Conservation (phyloP, 2,888 invertebrate species). For the Dryomyza anilis region DNA sequence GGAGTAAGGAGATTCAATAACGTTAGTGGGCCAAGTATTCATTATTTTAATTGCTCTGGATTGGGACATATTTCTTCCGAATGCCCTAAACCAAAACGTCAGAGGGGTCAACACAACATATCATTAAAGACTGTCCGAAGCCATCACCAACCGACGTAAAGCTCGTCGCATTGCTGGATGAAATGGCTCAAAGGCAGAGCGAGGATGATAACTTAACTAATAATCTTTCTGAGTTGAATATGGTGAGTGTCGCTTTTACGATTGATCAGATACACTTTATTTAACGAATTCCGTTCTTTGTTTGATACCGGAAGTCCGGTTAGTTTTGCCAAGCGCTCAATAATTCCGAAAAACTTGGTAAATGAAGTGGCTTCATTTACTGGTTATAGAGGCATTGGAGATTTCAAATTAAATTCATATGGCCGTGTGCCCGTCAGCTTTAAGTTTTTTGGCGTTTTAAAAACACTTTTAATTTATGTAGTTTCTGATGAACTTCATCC, state of each 20-base stretch:
- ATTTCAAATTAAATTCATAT: background rate
- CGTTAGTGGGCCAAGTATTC: too few relatives aligned
- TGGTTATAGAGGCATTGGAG: too few relatives aligned
- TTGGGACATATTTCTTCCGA: constrained; percentile 13
- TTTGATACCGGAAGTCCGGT: constrained; percentile 21
- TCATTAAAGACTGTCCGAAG: constrained; percentile 18
- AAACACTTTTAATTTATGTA: background rate
- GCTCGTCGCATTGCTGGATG: background rate
- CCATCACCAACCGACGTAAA: background rate
- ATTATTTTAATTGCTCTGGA: constrained; percentile 11
- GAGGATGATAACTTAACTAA: background rate
- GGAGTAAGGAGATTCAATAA: background rate
- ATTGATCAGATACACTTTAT: too few relatives aligned
- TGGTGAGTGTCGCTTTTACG: background rate
- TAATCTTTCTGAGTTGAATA: too few relatives aligned
- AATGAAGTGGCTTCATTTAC: background rate
- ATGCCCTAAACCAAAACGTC: constrained; percentile 14
- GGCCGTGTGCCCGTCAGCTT: background rate
- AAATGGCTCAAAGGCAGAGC: background rate
- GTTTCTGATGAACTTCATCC: background rate
- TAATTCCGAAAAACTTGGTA: background rate
- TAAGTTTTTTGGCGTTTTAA: background rate
- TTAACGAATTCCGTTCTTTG: too few relatives aligned
- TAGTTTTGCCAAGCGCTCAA: background rate
- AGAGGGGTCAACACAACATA: constrained; percentile 14